A percentile compares a stretch with the other conserved stretches of the same genome.
phyloP scores from a whole-genome alignment of 2,113 vertebrate species.

The Daphoenositta chrysoptera region DNA sequence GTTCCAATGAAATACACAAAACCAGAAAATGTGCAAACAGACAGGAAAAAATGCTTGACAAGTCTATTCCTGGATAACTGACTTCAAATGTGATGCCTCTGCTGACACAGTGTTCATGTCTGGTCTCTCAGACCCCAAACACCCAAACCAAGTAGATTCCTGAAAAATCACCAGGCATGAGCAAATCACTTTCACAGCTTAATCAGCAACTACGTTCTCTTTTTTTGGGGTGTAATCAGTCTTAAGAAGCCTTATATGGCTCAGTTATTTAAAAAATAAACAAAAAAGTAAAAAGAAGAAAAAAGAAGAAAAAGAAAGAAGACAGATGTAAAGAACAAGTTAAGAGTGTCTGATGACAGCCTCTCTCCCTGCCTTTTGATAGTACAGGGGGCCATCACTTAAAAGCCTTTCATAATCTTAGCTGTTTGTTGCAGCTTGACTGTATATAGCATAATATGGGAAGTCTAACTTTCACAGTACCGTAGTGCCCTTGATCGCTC shows the following conservation, averaged over 20 bases:
- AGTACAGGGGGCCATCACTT: background rate
- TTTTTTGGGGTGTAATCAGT: background rate
- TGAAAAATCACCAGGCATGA: background rate
- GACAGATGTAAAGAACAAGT: background rate
- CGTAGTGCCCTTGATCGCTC: background rate
- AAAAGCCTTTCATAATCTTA: background rate
- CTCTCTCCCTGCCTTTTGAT: background rate
- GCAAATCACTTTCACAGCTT: background rate
- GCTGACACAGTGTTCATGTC: background rate
- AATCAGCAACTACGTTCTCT: background rate
- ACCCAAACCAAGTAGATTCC: background rate
- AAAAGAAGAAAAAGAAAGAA: background rate
- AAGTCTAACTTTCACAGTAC: background rate
- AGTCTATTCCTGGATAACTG: background rate
- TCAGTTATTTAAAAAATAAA: background rate
- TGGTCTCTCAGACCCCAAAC: slow-evolving; percentile 16
- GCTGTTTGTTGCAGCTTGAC: background rate
- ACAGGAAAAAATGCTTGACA: background rate
- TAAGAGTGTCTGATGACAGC: background rate
- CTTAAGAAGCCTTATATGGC: background rate
- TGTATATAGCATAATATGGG: background rate
- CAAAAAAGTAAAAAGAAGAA: background rate
- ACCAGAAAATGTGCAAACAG: background rate
- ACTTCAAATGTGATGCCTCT: background rate
- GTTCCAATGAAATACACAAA: background rate